Evolutionary conservation across 2,113 vertebrate genomes (phyloP).

Genomic region (Eudyptes chrysolophus): DNA sequence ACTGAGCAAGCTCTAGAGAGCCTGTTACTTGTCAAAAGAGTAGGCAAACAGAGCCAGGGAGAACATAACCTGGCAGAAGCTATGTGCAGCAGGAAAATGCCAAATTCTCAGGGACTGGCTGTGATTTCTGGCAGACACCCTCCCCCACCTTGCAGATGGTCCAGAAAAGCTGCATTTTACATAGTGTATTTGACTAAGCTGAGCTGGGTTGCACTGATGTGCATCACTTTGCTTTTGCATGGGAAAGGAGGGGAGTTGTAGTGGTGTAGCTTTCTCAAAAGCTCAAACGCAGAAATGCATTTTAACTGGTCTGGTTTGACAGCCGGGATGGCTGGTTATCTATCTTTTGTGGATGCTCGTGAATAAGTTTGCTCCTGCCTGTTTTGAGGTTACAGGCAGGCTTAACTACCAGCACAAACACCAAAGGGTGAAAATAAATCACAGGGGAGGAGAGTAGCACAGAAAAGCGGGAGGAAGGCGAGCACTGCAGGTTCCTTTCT

Average conservation of each 20-base stretch:
- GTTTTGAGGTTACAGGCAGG: not conserved
- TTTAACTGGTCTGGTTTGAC: not conserved
- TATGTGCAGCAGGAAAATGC: not conserved
- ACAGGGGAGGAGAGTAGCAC: not conserved
- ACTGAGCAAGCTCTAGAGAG: not conserved
- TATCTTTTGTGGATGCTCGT: not conserved
- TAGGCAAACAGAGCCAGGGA: not conserved
- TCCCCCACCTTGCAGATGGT: not conserved
- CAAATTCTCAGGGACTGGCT: not conserved
- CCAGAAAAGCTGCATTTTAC: not conserved
- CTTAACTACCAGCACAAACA: not conserved
- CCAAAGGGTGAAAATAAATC: not conserved
- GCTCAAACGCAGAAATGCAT: not conserved
- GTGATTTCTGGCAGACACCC: not conserved
- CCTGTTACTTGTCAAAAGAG: not conserved
- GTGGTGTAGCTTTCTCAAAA: not conserved
- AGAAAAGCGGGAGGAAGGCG: not conserved
- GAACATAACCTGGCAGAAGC: not conserved
- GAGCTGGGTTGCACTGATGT: not conserved
- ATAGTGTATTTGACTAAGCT: not conserved
- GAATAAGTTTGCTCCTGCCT: not conserved
- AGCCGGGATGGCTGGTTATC: not conserved
- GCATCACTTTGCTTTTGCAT: not conserved
- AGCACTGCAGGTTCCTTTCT: not conserved
- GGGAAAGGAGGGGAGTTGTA: not conserved